These are phyloP conservation scores for Zaprionus taronus DNA, from an alignment of 1,140 invertebrate genomes.

Conservation along the genomic window DNA sequence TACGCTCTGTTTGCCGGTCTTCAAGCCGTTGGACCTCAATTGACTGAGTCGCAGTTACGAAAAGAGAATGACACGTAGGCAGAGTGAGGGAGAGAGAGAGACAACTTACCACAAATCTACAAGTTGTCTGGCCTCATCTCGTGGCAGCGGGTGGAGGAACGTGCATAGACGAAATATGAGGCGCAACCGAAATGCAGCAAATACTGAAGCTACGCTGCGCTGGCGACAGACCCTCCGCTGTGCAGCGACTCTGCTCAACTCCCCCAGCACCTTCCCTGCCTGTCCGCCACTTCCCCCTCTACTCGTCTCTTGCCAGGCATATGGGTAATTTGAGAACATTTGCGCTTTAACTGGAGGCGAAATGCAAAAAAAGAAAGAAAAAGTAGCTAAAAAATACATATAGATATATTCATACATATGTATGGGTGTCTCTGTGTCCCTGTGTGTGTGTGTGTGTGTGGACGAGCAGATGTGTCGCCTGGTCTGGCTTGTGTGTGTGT, in stretches of 20 bases:
- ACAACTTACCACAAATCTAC: slow-evolving; percentile 22
- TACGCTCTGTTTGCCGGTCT: neutral
- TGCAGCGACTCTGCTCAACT: neutral
- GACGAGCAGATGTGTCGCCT: slow-evolving; percentile 65
- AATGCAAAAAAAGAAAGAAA: slow-evolving; percentile 50
- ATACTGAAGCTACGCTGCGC: slow-evolving; percentile 49
- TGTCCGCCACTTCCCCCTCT: neutral
- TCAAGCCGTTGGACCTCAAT: neutral
- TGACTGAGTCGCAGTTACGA: neutral
- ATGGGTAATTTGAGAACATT: slow-evolving; percentile 82
- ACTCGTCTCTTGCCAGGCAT: slow-evolving; percentile 45
- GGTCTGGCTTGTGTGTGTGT: slow-evolving; percentile 24
- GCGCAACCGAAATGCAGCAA: slow-evolving; percentile 76
- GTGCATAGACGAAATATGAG: slow-evolving; percentile 79
- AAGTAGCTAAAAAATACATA: slow-evolving; percentile 48
- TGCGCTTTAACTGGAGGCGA: slow-evolving; percentile 78
- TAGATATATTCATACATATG: slow-evolving; percentile 34
- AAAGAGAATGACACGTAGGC: neutral
- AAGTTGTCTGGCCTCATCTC: slow-evolving; percentile 48
- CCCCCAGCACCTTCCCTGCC: slow-evolving; percentile 12
- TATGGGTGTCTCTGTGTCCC: slow-evolving; percentile 40
- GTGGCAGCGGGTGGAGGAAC: slow-evolving; percentile 45
- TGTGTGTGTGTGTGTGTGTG: neutral
- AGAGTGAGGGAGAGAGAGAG: neutral
- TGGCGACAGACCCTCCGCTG: slow-evolving; percentile 34